Evolutionary conservation across 2,113 vertebrate species (phyloP).

Genomic region (Acrocephalus arundinaceus): DNA sequence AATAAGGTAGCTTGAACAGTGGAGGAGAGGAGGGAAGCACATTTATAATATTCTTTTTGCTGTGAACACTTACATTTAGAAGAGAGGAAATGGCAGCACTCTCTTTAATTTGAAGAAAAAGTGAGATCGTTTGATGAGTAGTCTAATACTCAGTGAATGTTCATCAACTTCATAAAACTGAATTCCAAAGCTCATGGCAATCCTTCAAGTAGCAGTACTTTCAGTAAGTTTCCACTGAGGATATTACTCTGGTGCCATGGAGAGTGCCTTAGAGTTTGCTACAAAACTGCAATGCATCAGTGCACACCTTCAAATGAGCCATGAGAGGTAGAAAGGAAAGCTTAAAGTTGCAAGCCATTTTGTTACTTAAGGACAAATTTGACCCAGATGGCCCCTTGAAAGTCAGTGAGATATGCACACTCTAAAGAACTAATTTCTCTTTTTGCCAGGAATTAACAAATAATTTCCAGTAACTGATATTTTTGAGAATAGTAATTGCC

Average conservation of each 20-base stretch:
- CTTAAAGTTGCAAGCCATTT: not conserved
- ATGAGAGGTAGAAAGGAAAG: not conserved
- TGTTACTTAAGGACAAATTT: conserved; percentile 6
- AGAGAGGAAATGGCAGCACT: not conserved
- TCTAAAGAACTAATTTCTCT: not conserved
- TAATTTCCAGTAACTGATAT: not conserved
- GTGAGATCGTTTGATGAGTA: not conserved
- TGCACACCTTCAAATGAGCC: conserved; percentile 30
- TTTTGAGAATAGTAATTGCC: not conserved
- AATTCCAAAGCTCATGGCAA: not conserved
- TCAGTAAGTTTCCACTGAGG: conserved; percentile 27
- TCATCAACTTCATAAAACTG: conserved; percentile 23
- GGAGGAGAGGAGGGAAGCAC: not conserved
- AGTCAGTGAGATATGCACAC: not conserved
- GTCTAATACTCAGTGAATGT: conserved; percentile 4
- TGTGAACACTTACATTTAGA: not conserved
- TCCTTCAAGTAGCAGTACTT: conserved; percentile 3
- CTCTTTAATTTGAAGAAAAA: conserved; percentile 29
- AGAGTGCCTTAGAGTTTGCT: conserved; percentile 3
- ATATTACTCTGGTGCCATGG: not conserved
- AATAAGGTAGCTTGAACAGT: not conserved
- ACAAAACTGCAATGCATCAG: conserved; percentile 27
- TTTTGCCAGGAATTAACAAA: not conserved
- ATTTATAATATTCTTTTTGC: not conserved
- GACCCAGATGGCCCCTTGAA: not conserved